A percentile compares a stretch with the other conserved stretches of the same genome.
Evolutionary conservation across 1,140 invertebrate genomes (phyloP).

Genomic region (Antheraea mylitta): DNA sequence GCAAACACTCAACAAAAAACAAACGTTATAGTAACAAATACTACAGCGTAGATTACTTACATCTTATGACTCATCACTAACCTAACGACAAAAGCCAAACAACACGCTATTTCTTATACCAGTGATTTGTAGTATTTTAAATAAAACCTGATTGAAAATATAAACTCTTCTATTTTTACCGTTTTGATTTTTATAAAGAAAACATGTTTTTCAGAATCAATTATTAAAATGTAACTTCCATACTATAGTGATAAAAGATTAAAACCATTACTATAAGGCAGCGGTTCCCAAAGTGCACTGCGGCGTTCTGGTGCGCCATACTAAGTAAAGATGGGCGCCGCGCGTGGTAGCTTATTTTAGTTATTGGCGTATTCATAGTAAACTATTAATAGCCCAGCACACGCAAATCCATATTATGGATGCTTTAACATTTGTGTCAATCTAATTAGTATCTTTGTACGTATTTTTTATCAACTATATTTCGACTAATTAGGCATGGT

Average conservation of each 20-base stretch:
- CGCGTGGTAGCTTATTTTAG: too few species aligned
- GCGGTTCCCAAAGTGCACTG: too few species aligned
- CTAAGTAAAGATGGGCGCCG: too few species aligned
- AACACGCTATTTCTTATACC: conserved; percentile 25
- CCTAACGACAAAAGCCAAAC: conserved; percentile 75
- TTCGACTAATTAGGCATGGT: too few species aligned
- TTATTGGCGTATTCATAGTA: too few species aligned
- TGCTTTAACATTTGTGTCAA: too few species aligned
- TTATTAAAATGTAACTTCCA: conserved; percentile 25
- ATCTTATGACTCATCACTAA: conserved; percentile 58
- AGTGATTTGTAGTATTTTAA: not conserved
- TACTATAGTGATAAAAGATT: conserved; percentile 61
- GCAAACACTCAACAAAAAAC: conserved; percentile 76
- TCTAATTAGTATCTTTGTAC: too few species aligned
- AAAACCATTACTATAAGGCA: conserved; percentile 63
- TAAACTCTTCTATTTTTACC: not conserved
- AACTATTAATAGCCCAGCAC: too few species aligned
- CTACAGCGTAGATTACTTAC: conserved; percentile 59
- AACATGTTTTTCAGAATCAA: not conserved
- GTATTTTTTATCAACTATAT: too few species aligned
- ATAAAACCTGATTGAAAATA: not conserved
- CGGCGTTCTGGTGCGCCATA: too few species aligned
- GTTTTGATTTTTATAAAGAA: not conserved
- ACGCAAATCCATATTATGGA: too few species aligned
- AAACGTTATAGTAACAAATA: conserved; percentile 69